Evolutionary conservation across 2,113 vertebrate genomes (phyloP), one percentile per base, ranked within the genome.

Genomic region (Oreochromis aureus): DNA sequence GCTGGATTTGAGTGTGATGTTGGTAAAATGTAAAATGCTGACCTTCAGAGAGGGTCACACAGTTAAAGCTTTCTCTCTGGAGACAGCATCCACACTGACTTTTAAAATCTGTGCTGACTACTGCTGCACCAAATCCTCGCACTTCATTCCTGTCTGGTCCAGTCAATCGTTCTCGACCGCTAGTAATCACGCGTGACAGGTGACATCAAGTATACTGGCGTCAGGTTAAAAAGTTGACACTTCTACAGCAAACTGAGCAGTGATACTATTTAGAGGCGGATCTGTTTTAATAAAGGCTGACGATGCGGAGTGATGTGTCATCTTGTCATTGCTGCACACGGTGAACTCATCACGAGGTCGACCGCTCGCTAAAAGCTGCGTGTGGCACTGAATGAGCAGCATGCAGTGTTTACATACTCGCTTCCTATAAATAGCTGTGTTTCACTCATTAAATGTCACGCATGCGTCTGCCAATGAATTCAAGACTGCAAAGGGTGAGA

Each of bases 291-390:
- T 81, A 32, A 73, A 83, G 82, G 51, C 69, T 73, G 87, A 85
- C 5, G 18, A 16, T 13, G n/a, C 51, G 7, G 44, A 16, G 58
- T 12, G 34, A 15, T 55, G 61, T 85, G 71, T 84, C 34, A 11
- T 76, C 32, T 6, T 36, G 48, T 80, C 53, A 1, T 8, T 30
- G 48, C 83, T 41, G 82, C 24, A 12, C 44, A 7, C 41, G 5
- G 36, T 6, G 59, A 90, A 58, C 81, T 46, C 69, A 19, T 15
- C 85, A 7, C 81, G 86, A 89, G 92, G 89, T 93, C 87, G 85
- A 13, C 30, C 63, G 5, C 80, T 54, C 66, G 4, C 87, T 63
- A 15, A 71, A 39, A 59, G 76, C 76, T 61, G 41, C 48, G 9
- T 3, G 15, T 63, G 30, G 1, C 1, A 2, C 53, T 34, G 51